These are phyloP conservation scores for Dufourea novaeangliae DNA, from an alignment of 1,140 invertebrate genomes.

Conservation along the genomic window DNA sequence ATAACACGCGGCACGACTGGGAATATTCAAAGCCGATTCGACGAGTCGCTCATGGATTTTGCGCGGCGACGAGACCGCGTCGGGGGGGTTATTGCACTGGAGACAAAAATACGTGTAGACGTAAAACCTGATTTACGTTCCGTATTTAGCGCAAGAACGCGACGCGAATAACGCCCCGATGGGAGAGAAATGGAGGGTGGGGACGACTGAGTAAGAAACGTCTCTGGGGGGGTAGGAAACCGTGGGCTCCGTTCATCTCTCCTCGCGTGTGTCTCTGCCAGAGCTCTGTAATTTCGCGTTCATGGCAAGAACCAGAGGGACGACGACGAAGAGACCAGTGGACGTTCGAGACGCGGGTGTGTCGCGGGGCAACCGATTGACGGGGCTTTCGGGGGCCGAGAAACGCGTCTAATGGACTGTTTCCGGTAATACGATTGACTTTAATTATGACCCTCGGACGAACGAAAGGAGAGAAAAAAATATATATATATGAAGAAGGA, in stretches of 20 bases:
- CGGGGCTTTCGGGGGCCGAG: constrained; percentile 28
- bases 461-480: not conserved
- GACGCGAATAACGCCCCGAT: not conserved
- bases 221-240: not conserved
- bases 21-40: constrained; percentile 45
- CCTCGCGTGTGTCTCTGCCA: not conserved
- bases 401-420: constrained; percentile 61
- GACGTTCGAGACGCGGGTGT: not conserved
- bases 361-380: constrained; percentile 36
- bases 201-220: not conserved
- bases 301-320: not conserved
- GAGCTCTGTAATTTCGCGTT: not conserved
- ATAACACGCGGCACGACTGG: not conserved
- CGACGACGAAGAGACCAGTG: not conserved
- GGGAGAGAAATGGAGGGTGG: not conserved
- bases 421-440: constrained; percentile 69
- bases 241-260: no score
- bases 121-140: constrained; percentile 58
- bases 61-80: constrained; percentile 27
- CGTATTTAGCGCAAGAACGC: constrained; percentile 51
- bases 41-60: constrained; percentile 27
- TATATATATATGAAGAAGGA: no score
- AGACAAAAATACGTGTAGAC: constrained; percentile 60
- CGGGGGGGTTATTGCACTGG: constrained; percentile 53
- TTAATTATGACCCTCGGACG: constrained; percentile 57